Conservation (phyloP, 2,113 vertebrate genomes). For the Seriola rivoliana region DNA sequence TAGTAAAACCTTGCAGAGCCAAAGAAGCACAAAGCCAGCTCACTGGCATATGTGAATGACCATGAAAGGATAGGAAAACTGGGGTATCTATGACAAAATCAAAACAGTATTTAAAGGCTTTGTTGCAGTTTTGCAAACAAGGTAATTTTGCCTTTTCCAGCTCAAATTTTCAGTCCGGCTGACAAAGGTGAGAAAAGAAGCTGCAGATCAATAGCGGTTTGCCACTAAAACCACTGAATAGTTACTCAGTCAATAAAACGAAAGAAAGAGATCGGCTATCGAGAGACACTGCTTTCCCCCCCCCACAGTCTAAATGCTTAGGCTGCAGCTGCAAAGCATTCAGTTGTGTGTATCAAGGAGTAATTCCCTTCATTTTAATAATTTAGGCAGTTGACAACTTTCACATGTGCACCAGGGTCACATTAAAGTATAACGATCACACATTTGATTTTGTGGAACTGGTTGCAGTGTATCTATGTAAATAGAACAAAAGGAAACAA, state of each 20-base stretch:
- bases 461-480: background rate
- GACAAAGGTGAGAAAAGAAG: constrained; percentile 9
- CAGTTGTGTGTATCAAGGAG: background rate
- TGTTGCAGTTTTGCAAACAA: constrained; percentile 2
- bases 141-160: background rate
- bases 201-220: constrained; percentile 42
- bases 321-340: background rate
- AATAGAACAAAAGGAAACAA: background rate
- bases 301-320: background rate
- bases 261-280: constrained; percentile 3
- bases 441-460: background rate
- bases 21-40: background rate
- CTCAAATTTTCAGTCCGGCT: background rate
- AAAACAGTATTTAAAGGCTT: constrained; percentile 7
- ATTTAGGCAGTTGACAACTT: background rate
- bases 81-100: background rate
- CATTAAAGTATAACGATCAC: background rate
- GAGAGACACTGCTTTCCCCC: background rate
- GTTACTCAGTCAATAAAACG: background rate
- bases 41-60: background rate
- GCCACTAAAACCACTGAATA: constrained; percentile 11
- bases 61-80: background rate
- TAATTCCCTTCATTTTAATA: background rate
- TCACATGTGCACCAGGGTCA: background rate
- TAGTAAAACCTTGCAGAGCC: constrained; percentile 5